Evolutionary conservation across 2,113 vertebrate species (phyloP), one percentile per base, ranked within the genome.

Genomic region (Paramisgurnus dabryanus): DNA sequence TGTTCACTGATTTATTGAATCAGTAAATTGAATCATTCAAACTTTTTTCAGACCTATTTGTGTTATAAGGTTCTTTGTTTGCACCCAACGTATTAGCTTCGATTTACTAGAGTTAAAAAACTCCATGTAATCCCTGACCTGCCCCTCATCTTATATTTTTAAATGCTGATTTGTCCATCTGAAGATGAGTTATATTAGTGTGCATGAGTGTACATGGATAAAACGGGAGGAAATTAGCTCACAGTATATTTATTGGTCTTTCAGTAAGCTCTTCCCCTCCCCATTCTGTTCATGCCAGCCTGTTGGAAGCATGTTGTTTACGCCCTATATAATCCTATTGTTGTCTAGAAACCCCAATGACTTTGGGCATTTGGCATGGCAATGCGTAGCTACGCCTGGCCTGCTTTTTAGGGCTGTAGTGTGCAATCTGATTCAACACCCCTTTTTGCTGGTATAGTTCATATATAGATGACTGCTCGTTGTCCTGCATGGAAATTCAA

Each of bases 261-360:
- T 22, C 57, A 84, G 85, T 82, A 75, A 72, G 79, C 84, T 76
- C 86, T 82, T 8, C 4, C 72, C 75, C 85, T 76, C 76, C 41
- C 18, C 80, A 53, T 66, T 67, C 63, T 76, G 53, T 40, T 50
- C 77, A 85, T 74, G 68, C 64, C 80, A 69, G 82, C 82, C 74
- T 88, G 83, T 83, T 86, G 86, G 45, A 76, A 76, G 53, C 82
- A 84, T 80, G 74, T 67, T 88, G 87, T 89, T 87, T 64, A 81
- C 84, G 83, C 71, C 91, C 86, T 82, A 90, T 77, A 77, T 77
- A 91, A 92, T 93, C 89, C 85, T 83, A 80, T 91, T 92, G 89
- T 91, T 90, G 88, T 81, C 66, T 67, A 87, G 83, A 83, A 83
- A 84, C 81, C 83, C 79, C 69, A 45, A 53, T 82, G 43, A 82